Conservation (phyloP, 2,888 invertebrate genomes). For the Serripes groenlandicus region DNA sequence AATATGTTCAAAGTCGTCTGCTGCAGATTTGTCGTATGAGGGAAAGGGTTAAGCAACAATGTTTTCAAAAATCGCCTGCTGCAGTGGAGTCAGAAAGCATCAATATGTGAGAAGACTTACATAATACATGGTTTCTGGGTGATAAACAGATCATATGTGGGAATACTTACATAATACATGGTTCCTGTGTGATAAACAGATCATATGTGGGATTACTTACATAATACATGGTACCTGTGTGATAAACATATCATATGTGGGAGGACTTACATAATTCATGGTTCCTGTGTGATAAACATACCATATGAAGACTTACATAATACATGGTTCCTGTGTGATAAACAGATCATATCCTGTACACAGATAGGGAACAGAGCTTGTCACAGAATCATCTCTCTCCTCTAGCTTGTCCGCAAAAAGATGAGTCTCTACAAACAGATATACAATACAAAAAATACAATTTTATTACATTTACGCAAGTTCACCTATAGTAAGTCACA, state of each 20-base stretch:
- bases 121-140: too few relatives aligned
- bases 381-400: neutral
- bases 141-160: too few relatives aligned
- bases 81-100: too few relatives aligned
- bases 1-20: too few relatives aligned
- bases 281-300: constrained; percentile 93
- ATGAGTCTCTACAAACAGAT: neutral
- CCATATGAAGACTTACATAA: constrained; percentile 90
- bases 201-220: constrained; percentile 90
- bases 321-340: constrained; percentile 94
- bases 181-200: constrained; percentile 93
- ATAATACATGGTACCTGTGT: constrained; percentile 96
- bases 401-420: neutral
- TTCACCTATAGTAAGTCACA: too few relatives aligned
- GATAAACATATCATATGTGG: constrained; percentile 92
- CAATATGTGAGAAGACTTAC: too few relatives aligned
- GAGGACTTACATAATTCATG: constrained; percentile 93
- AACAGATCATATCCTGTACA: constrained; percentile 94
- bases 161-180: constrained; percentile 93
- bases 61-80: too few relatives aligned
- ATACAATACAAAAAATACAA: too few relatives aligned
- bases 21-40: too few relatives aligned
- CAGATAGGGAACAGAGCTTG: constrained; percentile 79
- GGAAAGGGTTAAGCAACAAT: too few relatives aligned
- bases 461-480: too few relatives aligned